Evolutionary conservation across 2,113 vertebrate genomes (phyloP), one percentile per base, ranked within the genome.

Genomic region (Camelus dromedarius): DNA sequence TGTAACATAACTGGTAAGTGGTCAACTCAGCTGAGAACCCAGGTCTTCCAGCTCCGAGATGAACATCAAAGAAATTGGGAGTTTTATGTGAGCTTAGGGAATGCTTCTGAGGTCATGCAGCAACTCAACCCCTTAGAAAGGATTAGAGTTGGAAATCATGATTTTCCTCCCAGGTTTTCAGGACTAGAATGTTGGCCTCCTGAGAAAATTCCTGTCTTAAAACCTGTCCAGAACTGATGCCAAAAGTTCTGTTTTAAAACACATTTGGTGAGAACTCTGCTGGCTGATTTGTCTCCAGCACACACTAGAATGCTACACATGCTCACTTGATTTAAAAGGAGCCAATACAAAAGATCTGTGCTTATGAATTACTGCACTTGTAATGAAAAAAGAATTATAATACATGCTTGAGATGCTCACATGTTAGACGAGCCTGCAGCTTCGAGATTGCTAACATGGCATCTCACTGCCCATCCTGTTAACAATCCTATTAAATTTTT

Each of bases 311-410:
- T 86, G 85, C 91, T 95, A 52, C 96, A 83, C 96, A 96, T 14
- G 82, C 96, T 96, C 88, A 42, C 96, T 98, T 97, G 94, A 96
- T 98, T 98, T 96, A 96, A 97, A 97, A 98, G 97, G 24, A 98
- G 97, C 98, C 96, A 98, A 97, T 64, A 85, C 84, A 92, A 97
- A 97, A 97, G 96, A 98, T 98, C 97, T 98, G 90, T 97, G 98
- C 30, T 19, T 97, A 95, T 97, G 98, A 98, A 95, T 98, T 97
- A 98, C 96, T 83, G 82, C 70, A 60, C 73, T 98, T 97, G 97
- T 97, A 98, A 98, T 97, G 98, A 98, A 97, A 96, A 95, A 96
- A 97, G 97, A 97, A 98, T 98, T 97, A 98, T 85, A 35, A 97
- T 80, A 98, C 94, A 83, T 95, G 96, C 97, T 95, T 93, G 97